phyloP scores from a whole-genome alignment of 2,113 vertebrate species.

The Suncus etruscus region DNA sequence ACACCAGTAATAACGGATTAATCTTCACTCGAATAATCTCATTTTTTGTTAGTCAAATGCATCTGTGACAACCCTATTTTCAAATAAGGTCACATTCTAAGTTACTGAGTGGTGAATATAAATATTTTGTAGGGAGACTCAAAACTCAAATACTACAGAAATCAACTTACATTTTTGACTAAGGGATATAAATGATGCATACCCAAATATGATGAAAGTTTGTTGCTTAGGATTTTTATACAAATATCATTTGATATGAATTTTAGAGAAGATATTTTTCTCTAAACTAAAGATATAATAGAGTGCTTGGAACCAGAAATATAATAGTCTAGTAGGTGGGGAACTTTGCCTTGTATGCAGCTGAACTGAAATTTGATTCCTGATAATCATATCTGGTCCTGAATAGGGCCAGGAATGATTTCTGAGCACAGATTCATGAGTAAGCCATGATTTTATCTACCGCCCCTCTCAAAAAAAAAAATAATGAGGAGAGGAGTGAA shows the following conservation, averaged over 20 bases:
- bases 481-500: too few species aligned
- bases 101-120: background rate
- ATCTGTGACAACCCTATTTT: background rate
- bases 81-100: background rate
- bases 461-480: too few species aligned
- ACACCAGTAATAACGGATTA: background rate
- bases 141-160: background rate
- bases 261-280: constrained; percentile 8
- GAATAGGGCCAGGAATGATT: too few species aligned
- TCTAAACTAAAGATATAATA: constrained; percentile 40
- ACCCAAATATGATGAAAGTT: constrained; percentile 11
- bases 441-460: too few species aligned
- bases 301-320: background rate
- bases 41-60: background rate
- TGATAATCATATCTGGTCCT: too few species aligned
- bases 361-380: too few species aligned
- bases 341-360: too few species aligned
- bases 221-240: background rate
- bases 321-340: too few species aligned
- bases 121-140: too few species aligned
- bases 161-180: background rate
- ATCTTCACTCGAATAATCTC: background rate
- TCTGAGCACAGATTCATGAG: too few species aligned
- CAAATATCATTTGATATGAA: background rate
- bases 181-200: background rate